Evolutionary conservation across 2,888 invertebrate species (phyloP).

Genomic region (Sinhomidia bicolor): DNA sequence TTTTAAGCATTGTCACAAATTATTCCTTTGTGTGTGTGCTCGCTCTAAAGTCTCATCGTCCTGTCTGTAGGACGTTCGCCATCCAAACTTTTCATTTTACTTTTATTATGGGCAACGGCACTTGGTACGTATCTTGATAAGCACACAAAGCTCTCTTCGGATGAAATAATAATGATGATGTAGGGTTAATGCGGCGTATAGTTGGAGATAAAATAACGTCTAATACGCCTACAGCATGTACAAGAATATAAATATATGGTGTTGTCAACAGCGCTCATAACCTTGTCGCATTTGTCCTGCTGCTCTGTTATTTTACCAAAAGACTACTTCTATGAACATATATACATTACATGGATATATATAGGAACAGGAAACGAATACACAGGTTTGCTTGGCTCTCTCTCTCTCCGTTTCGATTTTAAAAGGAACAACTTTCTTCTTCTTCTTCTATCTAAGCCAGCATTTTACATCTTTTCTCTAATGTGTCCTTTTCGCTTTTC

Average conservation of each 20-base stretch:
- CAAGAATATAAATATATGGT: no score
- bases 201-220: no score
- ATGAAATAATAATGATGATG: background rate
- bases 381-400: background rate
- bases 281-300: no score
- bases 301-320: no score
- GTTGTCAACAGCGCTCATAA: no score
- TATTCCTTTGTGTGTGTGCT: no score
- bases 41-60: no score
- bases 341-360: no score
- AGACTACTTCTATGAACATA: no score
- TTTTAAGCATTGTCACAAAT: no score
- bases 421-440: conserved; percentile 9
- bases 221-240: background rate
- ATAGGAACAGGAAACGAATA: background rate
- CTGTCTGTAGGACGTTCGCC: background rate
- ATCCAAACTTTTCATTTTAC: background rate
- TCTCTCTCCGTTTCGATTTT: background rate
- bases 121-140: background rate
- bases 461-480: conserved; percentile 48
- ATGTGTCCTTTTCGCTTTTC: conserved; percentile 55
- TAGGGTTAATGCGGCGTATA: background rate
- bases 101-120: no score
- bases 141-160: background rate
- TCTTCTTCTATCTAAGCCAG: background rate